These are phyloP conservation scores for Otis tarda DNA, from an alignment of 2,113 vertebrate species.

Conservation along the genomic window DNA sequence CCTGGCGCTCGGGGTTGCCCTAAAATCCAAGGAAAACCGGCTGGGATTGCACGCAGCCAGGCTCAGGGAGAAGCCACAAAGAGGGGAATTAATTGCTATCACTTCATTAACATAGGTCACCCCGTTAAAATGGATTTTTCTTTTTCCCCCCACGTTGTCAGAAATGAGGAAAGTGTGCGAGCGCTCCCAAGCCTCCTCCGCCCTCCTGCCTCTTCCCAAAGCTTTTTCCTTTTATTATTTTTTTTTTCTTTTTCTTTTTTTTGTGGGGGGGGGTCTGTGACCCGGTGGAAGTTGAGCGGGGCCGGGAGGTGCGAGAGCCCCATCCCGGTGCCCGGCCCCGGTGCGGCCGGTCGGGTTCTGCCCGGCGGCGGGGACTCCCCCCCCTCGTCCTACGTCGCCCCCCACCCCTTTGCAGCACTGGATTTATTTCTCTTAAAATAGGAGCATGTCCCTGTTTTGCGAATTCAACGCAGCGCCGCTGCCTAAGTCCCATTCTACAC, in stretches of 20 bases:
- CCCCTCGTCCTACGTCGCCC: neutral
- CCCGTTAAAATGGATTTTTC: conserved; percentile 59
- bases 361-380: neutral
- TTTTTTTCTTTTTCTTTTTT: too few relatives aligned
- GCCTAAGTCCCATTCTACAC: neutral
- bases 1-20: conserved; percentile 52
- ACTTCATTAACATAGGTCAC: conserved; percentile 77
- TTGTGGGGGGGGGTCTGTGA: neutral
- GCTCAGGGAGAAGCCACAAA: conserved; percentile 67
- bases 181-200: neutral
- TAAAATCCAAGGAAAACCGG: conserved; percentile 64
- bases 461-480: neutral
- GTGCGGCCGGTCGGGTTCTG: neutral
- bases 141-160: neutral
- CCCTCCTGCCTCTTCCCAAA: neutral
- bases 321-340: neutral
- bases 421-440: neutral
- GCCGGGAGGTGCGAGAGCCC: neutral
- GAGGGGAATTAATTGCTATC: conserved; percentile 74
- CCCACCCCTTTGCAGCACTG: neutral
- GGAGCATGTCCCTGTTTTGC: accelerated
- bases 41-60: conserved; percentile 46
- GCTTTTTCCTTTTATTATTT: neutral
- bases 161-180: conserved; percentile 24
- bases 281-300: neutral